These are phyloP conservation scores for Poecilobothrus nobilitatus DNA, from an alignment of 2,888 invertebrate genomes.

Conservation along the genomic window DNA sequence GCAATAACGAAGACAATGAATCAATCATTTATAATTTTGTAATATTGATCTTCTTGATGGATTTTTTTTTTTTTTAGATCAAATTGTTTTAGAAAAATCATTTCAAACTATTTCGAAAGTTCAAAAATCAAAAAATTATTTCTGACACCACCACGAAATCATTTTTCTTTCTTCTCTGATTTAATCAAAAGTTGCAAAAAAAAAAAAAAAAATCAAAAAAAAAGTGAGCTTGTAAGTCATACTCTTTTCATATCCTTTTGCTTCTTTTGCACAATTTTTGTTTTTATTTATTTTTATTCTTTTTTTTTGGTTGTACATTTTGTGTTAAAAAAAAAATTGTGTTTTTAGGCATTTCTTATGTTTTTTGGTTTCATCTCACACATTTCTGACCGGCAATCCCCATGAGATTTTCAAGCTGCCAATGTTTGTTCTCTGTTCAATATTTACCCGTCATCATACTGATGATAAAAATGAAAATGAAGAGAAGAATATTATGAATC, in stretches of 20 bases:
- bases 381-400: not conserved
- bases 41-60: too few relatives aligned
- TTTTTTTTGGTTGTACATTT: not conserved
- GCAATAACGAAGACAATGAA: too few relatives aligned
- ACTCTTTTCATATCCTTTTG: not conserved
- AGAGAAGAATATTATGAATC: too few relatives aligned
- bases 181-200: not conserved
- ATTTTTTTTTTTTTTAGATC: too few relatives aligned
- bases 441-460: not conserved
- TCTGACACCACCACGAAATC: not conserved
- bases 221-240: not conserved
- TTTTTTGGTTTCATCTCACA: not conserved
- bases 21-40: too few relatives aligned
- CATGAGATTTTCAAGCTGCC: not conserved
- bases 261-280: not conserved
- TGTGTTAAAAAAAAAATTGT: not conserved
- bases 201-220: not conserved
- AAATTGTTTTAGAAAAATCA: too few relatives aligned
- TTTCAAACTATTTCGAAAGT: too few relatives aligned
- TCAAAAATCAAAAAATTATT: not conserved
- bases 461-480: too few relatives aligned
- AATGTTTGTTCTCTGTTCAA: not conserved
- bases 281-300: not conserved
- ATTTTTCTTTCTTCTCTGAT: conserved; percentile 2
- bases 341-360: not conserved